These are phyloP conservation scores for Caenorhabditis remanei DNA, from an alignment of 1,140 invertebrate genomes.

Conservation along the genomic window DNA sequence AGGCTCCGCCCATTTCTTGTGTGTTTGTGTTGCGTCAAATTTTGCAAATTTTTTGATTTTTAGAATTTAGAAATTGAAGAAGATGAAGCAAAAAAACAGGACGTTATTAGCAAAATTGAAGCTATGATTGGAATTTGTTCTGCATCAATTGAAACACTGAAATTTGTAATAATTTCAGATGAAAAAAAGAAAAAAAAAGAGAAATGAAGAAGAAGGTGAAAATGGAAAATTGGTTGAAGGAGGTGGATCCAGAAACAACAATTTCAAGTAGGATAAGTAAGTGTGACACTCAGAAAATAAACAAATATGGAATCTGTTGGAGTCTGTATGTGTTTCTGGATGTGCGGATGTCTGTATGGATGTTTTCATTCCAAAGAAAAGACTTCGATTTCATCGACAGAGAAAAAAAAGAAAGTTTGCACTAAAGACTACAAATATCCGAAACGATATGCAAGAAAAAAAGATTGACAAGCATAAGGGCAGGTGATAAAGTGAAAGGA, in stretches of 20 bases:
- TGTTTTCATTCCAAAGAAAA: too few species aligned
- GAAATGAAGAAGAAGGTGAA: background rate
- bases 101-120: background rate
- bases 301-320: background rate
- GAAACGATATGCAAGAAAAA: background rate
- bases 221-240: background rate
- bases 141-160: background rate
- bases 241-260: conserved; percentile 22
- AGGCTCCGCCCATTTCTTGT: background rate
- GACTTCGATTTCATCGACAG: too few species aligned
- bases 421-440: conserved; percentile 1
- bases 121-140: conserved; percentile 12
- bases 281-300: background rate
- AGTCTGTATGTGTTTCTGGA: too few species aligned
- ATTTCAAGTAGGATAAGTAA: conserved; percentile 39
- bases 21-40: conserved; percentile 4
- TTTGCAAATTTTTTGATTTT: background rate
- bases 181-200: background rate
- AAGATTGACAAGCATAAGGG: background rate
- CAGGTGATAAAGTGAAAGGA: conserved; percentile 48
- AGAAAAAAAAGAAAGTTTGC: conserved; percentile 8
- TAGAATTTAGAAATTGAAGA: background rate
- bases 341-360: too few species aligned
- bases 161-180: too few species aligned
- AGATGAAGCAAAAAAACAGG: background rate